These are phyloP conservation scores for Crenuchus spilurus DNA, from an alignment of 2,797 vertebrate genomes.

Conservation along the genomic window DNA sequence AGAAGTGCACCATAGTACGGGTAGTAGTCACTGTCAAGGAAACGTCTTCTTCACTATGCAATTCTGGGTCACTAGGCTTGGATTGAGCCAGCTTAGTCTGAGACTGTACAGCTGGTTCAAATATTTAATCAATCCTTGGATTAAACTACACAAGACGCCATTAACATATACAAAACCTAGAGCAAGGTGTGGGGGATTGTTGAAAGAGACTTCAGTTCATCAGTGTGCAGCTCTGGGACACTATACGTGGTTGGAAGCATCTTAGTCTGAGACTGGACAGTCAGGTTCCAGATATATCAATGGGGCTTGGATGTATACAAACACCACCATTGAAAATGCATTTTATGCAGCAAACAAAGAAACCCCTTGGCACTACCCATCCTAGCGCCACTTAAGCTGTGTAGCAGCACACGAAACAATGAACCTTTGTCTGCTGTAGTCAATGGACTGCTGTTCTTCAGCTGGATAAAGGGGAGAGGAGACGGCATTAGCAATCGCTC, in stretches of 20 bases:
- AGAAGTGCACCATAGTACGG: constrained; percentile 16
- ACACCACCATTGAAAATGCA: constrained; percentile 10
- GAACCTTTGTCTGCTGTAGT: constrained; percentile 35
- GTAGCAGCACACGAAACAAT: constrained; percentile 32
- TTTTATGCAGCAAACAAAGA: constrained; percentile 36
- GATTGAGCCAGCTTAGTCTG: not conserved
- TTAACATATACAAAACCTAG: not conserved
- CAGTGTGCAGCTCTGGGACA: not conserved
- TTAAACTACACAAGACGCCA: constrained; percentile 20
- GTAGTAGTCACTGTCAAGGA: not conserved
- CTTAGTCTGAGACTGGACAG: not conserved
- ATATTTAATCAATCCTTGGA: constrained; percentile 4
- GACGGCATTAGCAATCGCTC: constrained; percentile 33
- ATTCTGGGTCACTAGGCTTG: not conserved
- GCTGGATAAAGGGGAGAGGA: constrained; percentile 35
- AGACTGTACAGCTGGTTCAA: not conserved
- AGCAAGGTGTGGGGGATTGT: not conserved
- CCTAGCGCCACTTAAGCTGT: constrained; percentile 25
- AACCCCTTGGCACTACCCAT: constrained; percentile 22
- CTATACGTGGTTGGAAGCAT: not conserved
- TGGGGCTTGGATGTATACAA: constrained; percentile 14
- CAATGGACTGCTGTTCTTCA: constrained; percentile 40
- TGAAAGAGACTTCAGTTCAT: not conserved
- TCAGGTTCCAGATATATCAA: not conserved
- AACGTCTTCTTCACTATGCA: not conserved